Evolutionary conservation across 1,140 invertebrate genomes (phyloP), one percentile per base, ranked within the genome.

Genomic region (Drosophila triauraria): DNA sequence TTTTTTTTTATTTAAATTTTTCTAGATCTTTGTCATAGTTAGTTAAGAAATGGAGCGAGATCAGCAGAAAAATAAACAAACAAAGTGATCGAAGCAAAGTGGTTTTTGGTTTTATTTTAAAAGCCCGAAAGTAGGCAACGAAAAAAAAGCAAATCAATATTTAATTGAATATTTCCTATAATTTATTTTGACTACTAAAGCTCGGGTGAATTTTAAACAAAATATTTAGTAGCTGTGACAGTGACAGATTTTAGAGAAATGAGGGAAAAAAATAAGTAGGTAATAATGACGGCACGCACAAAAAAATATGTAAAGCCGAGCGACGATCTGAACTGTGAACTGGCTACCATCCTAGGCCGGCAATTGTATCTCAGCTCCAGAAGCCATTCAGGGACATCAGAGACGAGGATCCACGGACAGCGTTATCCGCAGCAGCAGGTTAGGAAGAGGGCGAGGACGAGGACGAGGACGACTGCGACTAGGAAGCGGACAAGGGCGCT

Each of bases 301-400:
- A 74, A 81, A 63, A 70, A 78, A 64, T 82, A 86, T 85, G 78
- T 85, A 64, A 71, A 82, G 69, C 64, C 78, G 27, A 86, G 82
- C 68, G 82, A 85, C 74, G 80, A 85, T 78, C 78, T 77, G 62
- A 65, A 72, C 65, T 75, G 57, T 50, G 68, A 60, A 78, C 77
- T 69, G 71, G 75, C 70, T 71, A 75, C 58, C 68, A 68, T 68
- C 56, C 61, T 51, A 65, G 80, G 75, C 63, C 44, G 51, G 69
- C 80, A 40, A 15, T 61, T 30, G 20, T 20, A 25, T 25, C 35
- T 23, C 4, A 56, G 53, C 53, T 25, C 40, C 4, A 10, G 56
- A 7, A 32, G 23, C 42, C 42, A 23, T 23, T 43, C 30, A 40
- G 38, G 20, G 1, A 38, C 20, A 57, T 12, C 12, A 7, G 13